phyloP scores from a whole-genome alignment of 2,888 invertebrate species.

The Himalopsyche tibetana region DNA sequence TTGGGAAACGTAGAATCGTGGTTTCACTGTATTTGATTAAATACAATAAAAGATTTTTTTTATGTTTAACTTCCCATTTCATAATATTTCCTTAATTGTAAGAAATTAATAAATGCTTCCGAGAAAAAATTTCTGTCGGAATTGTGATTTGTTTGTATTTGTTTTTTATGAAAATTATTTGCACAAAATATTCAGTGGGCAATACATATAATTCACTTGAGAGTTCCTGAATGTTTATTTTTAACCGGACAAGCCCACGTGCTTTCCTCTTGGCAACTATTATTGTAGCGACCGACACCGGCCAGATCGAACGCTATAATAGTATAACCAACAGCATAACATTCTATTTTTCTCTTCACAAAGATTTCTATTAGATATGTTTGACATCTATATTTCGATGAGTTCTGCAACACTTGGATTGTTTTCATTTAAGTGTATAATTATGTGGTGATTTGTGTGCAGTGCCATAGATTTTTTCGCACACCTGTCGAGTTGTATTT shows the following conservation, averaged over 20 bases:
- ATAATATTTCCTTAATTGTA: too few species aligned
- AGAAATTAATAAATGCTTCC: too few species aligned
- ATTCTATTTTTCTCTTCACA: background rate
- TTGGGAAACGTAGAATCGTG: too few species aligned
- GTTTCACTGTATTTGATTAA: too few species aligned
- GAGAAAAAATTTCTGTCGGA: too few species aligned
- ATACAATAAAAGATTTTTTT: too few species aligned
- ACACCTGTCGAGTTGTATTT: constrained; percentile 27
- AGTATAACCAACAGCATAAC: background rate
- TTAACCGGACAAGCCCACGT: constrained; percentile 37
- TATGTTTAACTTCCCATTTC: too few species aligned
- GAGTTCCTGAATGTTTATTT: constrained; percentile 42
- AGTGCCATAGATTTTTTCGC: background rate
- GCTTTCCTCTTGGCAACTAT: constrained; percentile 37
- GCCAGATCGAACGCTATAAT: background rate
- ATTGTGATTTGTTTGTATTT: too few species aligned
- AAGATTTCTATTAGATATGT: constrained; percentile 24
- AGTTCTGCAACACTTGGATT: background rate
- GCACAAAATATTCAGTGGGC: background rate
- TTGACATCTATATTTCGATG: background rate
- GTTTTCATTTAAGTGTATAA: background rate
- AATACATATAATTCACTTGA: constrained; percentile 3
- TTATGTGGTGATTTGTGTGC: background rate
- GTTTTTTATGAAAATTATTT: too few species aligned
- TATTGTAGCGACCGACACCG: constrained; percentile 28